These are phyloP conservation scores for Syngnathus rostellatus DNA, from an alignment of 2,797 vertebrate genomes.

Conservation along the genomic window DNA sequence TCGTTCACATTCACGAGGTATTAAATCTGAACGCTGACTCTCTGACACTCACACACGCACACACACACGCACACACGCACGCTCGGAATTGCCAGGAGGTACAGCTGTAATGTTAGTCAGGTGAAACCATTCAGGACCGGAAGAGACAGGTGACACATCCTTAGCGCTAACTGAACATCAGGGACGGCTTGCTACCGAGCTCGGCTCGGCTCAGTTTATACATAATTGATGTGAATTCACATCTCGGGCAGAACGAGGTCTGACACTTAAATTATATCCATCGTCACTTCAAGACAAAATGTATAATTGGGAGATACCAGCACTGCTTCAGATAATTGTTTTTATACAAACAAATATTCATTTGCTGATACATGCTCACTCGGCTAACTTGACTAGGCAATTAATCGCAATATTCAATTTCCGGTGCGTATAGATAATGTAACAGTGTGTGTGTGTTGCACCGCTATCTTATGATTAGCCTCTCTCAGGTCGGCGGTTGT, in stretches of 20 bases:
- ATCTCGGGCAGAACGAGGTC: conserved; percentile 19
- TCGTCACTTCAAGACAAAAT: conserved; percentile 3
- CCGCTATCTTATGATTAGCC: conserved; percentile 35
- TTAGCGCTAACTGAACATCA: conserved; percentile 39
- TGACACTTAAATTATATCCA: conserved; percentile 20
- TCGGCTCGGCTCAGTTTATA: conserved; percentile 33
- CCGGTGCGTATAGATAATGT: not conserved
- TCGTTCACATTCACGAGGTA: conserved; percentile 58
- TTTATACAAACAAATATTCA: too few relatives aligned
- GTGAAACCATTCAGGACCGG: conserved; percentile 29
- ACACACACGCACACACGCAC: conserved; percentile 10
- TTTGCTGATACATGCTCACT: too few relatives aligned
- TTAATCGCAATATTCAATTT: too few relatives aligned
- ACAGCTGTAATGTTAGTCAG: conserved; percentile 26
- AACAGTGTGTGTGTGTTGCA: conserved; percentile 30
- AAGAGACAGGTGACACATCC: conserved; percentile 47
- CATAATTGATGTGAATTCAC: conserved; percentile 50
- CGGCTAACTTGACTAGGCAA: not conserved
- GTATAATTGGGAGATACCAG: too few relatives aligned
- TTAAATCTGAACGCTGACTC: conserved; percentile 35
- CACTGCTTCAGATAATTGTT: too few relatives aligned
- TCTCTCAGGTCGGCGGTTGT: conserved; percentile 36
- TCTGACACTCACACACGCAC: conserved; percentile 11
- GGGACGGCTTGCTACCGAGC: conserved; percentile 21
- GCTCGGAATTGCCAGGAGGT: conserved; percentile 11